Evolutionary conservation across 1,140 invertebrate genomes (phyloP).

Genomic region (Thalassaphorura encarpata): DNA sequence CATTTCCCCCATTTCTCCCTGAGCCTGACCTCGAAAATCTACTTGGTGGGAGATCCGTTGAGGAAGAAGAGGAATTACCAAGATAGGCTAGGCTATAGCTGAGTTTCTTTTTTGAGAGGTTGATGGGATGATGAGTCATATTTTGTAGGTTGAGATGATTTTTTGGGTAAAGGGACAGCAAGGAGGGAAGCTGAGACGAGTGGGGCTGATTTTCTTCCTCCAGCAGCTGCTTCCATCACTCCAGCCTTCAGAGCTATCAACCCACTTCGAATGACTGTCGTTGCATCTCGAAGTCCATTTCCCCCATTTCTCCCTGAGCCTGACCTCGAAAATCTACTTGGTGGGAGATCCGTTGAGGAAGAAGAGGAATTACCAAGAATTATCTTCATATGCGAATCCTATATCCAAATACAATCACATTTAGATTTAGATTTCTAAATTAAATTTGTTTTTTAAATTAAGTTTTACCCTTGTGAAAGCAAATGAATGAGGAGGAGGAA

Average conservation of each 20-base stretch:
- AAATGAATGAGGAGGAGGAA: slow-evolving; percentile 11
- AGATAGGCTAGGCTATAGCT: too few species aligned
- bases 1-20: slow-evolving; percentile 27
- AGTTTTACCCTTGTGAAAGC: slow-evolving; percentile 28
- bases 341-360: too few species aligned
- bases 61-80: too few species aligned
- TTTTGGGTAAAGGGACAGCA: slow-evolving; percentile 25
- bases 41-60: slow-evolving; percentile 7
- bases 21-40: slow-evolving; percentile 9
- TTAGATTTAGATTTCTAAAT: not conserved
- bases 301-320: slow-evolving; percentile 23
- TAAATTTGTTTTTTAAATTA: not conserved
- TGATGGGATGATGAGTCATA: slow-evolving; percentile 11
- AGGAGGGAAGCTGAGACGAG: slow-evolving; percentile 30
- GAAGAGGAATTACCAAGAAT: slow-evolving; percentile 64
- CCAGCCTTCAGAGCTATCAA: slow-evolving; percentile 29
- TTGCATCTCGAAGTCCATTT: slow-evolving; percentile 28
- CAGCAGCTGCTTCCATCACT: slow-evolving; percentile 27
- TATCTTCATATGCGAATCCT: slow-evolving; percentile 79
- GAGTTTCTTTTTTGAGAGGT: slow-evolving; percentile 5
- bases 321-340: slow-evolving; percentile 8
- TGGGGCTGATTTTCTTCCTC: slow-evolving; percentile 19
- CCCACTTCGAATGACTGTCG: slow-evolving; percentile 31
- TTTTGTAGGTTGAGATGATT: not conserved
- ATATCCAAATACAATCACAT: not conserved